Evolutionary conservation across 2,888 invertebrate species (phyloP).

Genomic region (Eueremaeus valkanovi): DNA sequence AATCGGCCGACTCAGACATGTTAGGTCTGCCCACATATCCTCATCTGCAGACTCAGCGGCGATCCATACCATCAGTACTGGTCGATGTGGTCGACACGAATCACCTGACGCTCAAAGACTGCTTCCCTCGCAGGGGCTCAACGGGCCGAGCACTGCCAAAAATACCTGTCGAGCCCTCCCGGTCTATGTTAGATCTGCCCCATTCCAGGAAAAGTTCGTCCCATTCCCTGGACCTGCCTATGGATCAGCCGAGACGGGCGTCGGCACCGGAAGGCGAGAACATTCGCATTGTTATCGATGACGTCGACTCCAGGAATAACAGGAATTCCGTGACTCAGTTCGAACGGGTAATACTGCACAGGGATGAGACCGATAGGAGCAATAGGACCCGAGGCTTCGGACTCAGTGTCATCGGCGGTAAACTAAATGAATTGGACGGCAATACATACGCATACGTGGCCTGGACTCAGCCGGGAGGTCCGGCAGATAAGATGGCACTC

Average conservation of each 20-base stretch:
- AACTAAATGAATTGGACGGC: constrained; percentile 71
- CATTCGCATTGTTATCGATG: constrained; percentile 87
- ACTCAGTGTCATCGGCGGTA: constrained; percentile 90
- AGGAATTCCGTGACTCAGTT: constrained; percentile 34
- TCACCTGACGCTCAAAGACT: constrained; percentile 40
- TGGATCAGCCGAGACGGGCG: constrained; percentile 46
- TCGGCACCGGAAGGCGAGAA: constrained; percentile 80
- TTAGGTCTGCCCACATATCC: constrained; percentile 36
- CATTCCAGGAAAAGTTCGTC: constrained; percentile 52
- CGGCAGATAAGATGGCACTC: constrained; percentile 66
- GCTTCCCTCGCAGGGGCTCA: constrained; percentile 41
- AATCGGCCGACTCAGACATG: constrained; percentile 43
- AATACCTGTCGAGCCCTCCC: constrained; percentile 39
- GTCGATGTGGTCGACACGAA: constrained; percentile 40
- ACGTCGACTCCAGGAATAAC: constrained; percentile 69
- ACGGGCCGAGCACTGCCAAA: constrained; percentile 44
- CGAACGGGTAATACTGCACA: constrained; percentile 44
- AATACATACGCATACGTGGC: constrained; percentile 83
- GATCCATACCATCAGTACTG: constrained; percentile 42
- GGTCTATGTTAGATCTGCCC: constrained; percentile 40
- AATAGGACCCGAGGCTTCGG: constrained; percentile 71
- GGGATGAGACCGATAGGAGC: constrained; percentile 42
- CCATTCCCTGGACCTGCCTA: constrained; percentile 45
- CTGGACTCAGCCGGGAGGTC: constrained; percentile 86
- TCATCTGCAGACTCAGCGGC: constrained; percentile 38